phyloP scores from a whole-genome alignment of 1,140 invertebrate genomes.

The Panagrolaimus sp. region DNA sequence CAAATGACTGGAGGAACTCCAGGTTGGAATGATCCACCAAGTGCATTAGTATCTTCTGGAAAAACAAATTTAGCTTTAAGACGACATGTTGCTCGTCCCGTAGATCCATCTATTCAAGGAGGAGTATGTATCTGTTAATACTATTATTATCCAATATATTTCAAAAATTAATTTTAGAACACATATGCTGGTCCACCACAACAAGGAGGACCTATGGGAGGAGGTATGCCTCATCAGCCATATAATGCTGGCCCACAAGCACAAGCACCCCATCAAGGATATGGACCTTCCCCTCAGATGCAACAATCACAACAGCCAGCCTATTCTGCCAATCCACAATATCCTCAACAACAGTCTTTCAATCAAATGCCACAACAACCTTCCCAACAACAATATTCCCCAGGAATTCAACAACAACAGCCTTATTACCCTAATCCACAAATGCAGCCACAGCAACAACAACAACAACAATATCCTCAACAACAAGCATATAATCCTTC shows the following conservation, averaged over 20 bases:
- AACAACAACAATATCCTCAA: neutral
- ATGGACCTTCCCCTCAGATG: neutral
- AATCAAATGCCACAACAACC: neutral
- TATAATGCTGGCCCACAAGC: neutral
- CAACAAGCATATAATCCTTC: neutral
- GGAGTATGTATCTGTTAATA: neutral
- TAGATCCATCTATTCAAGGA: constrained; percentile 3
- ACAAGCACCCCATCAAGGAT: neutral
- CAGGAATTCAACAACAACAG: neutral
- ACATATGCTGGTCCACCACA: constrained; percentile 4
- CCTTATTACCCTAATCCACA: too few species aligned
- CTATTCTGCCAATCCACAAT: neutral
- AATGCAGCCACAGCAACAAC: too few species aligned
- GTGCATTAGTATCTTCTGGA: neutral
- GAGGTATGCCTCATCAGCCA: neutral
- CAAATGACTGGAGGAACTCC: constrained; percentile 6
- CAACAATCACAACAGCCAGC: neutral
- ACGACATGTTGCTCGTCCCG: neutral
- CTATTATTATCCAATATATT: neutral
- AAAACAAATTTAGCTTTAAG: neutral
- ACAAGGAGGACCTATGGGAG: neutral
- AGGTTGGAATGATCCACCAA: constrained; percentile 8
- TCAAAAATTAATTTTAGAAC: neutral
- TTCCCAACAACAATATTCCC: neutral
- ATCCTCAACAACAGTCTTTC: neutral